Base-by-base conservation (phyloP, 2,797 vertebrate species). In the Molossus alvarezi region DNA sequence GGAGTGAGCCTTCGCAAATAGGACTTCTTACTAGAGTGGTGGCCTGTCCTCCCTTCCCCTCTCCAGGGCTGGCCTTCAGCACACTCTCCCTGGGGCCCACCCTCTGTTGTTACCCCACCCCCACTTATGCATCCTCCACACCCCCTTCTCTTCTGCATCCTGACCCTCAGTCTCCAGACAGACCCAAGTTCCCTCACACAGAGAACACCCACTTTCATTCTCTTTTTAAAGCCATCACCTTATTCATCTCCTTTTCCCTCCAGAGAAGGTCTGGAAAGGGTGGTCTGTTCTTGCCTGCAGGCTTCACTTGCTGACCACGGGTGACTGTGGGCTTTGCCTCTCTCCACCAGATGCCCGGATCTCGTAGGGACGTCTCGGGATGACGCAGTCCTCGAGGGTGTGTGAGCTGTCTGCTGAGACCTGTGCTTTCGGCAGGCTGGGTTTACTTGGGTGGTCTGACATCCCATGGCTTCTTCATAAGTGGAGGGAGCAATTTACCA, bases 261-360 rank as follows among this genome's bases (percentile, higher is more conserved):
- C 37, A 45, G 51, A 64, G 23, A 90, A 62, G 15, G 71, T 90
- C 84, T 85, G 33, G 80, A 77, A 94, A 81, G 7, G 12, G n/a
- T 41, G 21, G 64, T 73, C 76, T 88, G 41, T 41, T 64, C 45
- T 86, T 37, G 23, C 33, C 64, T 79, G 9, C 64, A 88, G 33
- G 65, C 51, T 83, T 95, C 92, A 76, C 92, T 95, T 87, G 33
- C 95, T 62, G 15, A 89, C 33, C 76, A 29, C 51, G 55, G 88
- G 76, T 12, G 12, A 51, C 15, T 58, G 14, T 12, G 37, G 14
- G 62, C 4, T 85, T 84, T 91, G n/a, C 51, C 18, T n/a, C 17
- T 83, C 86, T 17, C 45, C 13, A n/a, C 75, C 83, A 75, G 79
- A 72, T 87, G 71, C 90, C 62, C 82, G 51, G 6, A 33, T 87